These are phyloP conservation scores for Lophius piscatorius DNA, from an alignment of 2,113 vertebrate species.

Conservation along the genomic window DNA sequence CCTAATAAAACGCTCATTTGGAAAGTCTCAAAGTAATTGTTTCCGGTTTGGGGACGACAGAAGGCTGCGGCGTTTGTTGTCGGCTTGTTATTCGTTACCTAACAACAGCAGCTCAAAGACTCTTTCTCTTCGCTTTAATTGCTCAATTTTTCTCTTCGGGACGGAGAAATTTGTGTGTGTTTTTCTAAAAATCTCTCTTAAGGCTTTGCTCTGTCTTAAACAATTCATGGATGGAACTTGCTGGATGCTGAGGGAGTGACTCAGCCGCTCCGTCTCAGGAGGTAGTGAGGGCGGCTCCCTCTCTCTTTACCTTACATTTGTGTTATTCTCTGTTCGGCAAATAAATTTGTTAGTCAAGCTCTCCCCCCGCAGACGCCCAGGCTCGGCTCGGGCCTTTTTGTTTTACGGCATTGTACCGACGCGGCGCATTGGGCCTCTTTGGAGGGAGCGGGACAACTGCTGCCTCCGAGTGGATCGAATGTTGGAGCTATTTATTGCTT, in stretches of 20 bases:
- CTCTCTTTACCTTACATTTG: constrained; percentile 66
- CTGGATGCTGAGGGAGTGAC: constrained; percentile 64
- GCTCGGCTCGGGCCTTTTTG: constrained; percentile 30
- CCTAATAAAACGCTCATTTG: constrained; percentile 71
- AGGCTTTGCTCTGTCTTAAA: constrained; percentile 69
- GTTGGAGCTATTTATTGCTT: constrained; percentile 48
- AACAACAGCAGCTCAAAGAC: constrained; percentile 64
- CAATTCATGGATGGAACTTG: constrained; percentile 72
- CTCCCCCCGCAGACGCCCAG: constrained; percentile 28
- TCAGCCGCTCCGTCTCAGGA: constrained; percentile 64
- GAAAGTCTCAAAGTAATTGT: constrained; percentile 74
- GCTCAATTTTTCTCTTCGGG: constrained; percentile 28
- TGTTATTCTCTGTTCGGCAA: constrained; percentile 46
- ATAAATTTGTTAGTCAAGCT: constrained; percentile 43
- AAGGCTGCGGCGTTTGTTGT: constrained; percentile 55
- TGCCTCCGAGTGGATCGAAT: constrained; percentile 29
- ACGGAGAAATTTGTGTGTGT: constrained; percentile 11
- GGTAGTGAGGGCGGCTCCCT: constrained; percentile 35
- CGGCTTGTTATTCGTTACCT: constrained; percentile 66
- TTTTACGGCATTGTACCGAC: constrained; percentile 42
- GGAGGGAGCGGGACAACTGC: constrained; percentile 40
- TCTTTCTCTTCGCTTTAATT: constrained; percentile 48
- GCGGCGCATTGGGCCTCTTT: constrained; percentile 4
- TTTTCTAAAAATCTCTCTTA: constrained; percentile 43
- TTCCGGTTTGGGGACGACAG: constrained; percentile 57